Percentiles rank a stretch among this genome's conserved stretches.
Evolutionary conservation across 2,888 invertebrate genomes (phyloP).

Genomic region (Drosophila borborema): DNA sequence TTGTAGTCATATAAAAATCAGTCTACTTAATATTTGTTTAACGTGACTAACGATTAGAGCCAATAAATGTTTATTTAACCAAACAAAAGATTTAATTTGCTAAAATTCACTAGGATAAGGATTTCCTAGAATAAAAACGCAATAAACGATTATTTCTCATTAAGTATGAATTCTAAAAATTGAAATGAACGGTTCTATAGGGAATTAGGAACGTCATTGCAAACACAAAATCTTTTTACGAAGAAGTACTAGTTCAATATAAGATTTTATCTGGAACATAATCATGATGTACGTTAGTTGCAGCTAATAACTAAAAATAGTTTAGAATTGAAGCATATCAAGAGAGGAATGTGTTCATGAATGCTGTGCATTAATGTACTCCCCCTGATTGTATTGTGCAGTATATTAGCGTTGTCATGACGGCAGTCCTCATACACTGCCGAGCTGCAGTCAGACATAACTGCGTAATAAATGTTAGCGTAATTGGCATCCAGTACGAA

Average conservation of each 20-base stretch:
- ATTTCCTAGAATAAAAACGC: background rate
- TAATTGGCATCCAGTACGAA: background rate
- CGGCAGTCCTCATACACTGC: conserved; percentile 9
- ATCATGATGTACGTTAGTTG: background rate
- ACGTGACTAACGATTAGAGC: too few species aligned
- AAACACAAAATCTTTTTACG: background rate
- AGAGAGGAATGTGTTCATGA: background rate
- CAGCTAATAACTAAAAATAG: background rate
- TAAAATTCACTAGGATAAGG: background rate
- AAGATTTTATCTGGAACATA: background rate
- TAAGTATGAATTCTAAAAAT: background rate
- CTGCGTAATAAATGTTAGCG: conserved; percentile 35
- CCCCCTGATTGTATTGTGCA: conserved; percentile 26
- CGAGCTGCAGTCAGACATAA: too few species aligned
- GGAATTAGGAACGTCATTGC: background rate
- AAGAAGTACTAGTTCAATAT: background rate
- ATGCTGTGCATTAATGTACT: background rate
- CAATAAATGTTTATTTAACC: too few species aligned
- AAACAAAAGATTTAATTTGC: background rate
- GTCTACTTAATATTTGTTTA: too few species aligned
- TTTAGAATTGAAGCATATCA: background rate
- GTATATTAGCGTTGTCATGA: conserved; percentile 24
- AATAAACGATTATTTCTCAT: background rate
- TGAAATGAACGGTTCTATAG: background rate
- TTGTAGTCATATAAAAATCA: too few species aligned